phyloP scores from a whole-genome alignment of 2,797 vertebrate genomes.

The Borostomias antarcticus region DNA sequence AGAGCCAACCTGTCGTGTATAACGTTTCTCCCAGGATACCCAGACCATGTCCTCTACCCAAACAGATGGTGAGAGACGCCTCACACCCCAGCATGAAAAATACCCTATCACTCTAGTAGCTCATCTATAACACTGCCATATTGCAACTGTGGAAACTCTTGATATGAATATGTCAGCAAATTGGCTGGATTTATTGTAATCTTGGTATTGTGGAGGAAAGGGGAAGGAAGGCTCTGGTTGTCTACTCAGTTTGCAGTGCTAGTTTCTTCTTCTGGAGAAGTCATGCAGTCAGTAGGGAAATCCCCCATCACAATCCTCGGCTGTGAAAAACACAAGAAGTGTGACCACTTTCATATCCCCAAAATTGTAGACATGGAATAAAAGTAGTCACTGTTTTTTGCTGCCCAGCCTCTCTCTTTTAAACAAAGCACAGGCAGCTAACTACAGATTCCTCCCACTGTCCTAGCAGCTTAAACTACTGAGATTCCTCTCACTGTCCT shows the following conservation, averaged over 20 bases:
- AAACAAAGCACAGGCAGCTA: no score
- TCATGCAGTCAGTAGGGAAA: conserved; percentile 5
- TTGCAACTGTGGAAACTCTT: no score
- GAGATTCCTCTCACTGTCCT: no score
- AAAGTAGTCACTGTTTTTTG: no score
- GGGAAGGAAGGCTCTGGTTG: not conserved
- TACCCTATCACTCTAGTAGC: no score
- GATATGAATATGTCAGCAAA: not conserved
- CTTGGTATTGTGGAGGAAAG: not conserved
- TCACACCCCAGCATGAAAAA: not conserved
- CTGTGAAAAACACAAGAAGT: conserved; percentile 21
- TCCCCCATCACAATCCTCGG: not conserved
- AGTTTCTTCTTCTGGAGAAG: conserved; percentile 19
- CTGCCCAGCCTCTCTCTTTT: conserved; percentile 4
- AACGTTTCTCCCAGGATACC: conserved; percentile 68
- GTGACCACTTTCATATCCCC: no score
- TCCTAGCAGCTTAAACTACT: no score
- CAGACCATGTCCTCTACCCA: conserved; percentile 63
- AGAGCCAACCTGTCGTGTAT: conserved; percentile 56
- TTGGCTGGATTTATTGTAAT: not conserved
- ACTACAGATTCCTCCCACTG: no score
- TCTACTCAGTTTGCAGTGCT: not conserved
- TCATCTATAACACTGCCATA: not conserved
- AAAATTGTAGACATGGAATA: no score
- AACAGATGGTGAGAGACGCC: conserved; percentile 70